These are phyloP conservation scores for Crocodylus rhombifer DNA, from an alignment of 2,797 vertebrate genomes.

Conservation along the genomic window DNA sequence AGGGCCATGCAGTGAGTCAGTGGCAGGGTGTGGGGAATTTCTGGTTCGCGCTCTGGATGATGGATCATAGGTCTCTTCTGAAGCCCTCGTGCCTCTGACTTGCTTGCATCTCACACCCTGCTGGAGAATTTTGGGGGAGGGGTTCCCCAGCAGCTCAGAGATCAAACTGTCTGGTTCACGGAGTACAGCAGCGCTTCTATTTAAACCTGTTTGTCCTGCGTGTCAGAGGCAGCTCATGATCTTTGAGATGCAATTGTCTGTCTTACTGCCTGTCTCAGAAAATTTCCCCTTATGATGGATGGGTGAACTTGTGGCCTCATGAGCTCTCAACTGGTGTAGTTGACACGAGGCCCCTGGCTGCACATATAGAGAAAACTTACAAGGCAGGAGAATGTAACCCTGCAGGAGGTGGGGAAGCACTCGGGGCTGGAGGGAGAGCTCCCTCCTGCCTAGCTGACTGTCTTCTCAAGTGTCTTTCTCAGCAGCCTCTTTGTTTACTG, in stretches of 20 bases:
- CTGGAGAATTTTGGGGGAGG: background rate
- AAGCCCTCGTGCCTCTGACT: background rate
- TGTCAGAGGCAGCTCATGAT: no score
- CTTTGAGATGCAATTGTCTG: no score
- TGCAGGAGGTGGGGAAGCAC: no score
- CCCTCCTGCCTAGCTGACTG: no score
- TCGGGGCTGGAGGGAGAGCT: no score
- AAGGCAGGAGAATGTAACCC: background rate
- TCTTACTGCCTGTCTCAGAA: background rate
- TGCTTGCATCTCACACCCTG: background rate
- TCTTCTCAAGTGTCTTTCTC: no score
- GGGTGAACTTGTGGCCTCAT: no score
- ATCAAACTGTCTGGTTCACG: background rate
- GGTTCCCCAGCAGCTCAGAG: background rate
- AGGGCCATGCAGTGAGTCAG: background rate
- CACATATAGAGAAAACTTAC: background rate
- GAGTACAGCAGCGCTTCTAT: background rate
- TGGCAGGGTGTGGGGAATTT: background rate
- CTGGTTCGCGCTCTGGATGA: background rate
- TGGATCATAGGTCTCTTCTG: background rate
- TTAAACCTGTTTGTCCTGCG: background rate
- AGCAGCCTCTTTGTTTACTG: no score
- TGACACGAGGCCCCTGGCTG: background rate
- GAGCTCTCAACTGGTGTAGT: no score
- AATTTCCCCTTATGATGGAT: no score